These are phyloP conservation scores for Gallinago solitaria DNA, from an alignment of 2,797 vertebrate species.

Conservation along the genomic window DNA sequence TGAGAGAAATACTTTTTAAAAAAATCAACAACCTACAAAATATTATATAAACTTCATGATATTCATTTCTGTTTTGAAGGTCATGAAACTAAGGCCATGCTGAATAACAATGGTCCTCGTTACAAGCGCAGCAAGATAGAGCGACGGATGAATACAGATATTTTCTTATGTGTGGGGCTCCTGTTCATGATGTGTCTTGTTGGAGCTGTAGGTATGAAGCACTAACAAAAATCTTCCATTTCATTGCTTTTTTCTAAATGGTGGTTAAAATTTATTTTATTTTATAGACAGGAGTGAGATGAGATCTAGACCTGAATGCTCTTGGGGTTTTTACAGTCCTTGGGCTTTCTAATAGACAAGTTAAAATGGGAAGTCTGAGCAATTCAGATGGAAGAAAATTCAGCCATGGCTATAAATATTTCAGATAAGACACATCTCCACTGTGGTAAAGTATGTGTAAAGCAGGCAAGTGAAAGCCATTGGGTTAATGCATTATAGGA, in stretches of 20 bases:
- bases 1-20: not conserved
- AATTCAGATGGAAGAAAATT: not conserved
- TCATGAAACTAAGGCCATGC: conserved; percentile 94
- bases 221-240: not conserved
- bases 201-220: conserved; percentile 86
- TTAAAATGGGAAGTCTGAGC: not conserved
- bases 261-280: not conserved
- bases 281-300: not conserved
- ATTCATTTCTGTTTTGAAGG: conserved; percentile 76
- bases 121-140: conserved; percentile 96
- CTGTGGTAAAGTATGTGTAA: not conserved
- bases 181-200: conserved; percentile 91
- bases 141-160: conserved; percentile 85
- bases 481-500: not conserved
- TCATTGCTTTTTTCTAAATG: not conserved
- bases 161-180: conserved; percentile 88
- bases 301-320: not conserved
- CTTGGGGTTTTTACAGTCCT: not conserved
- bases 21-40: not conserved
- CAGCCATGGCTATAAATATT: not conserved
- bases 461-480: not conserved
- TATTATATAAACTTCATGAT: not conserved
- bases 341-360: not conserved
- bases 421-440: not conserved
- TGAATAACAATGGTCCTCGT: conserved; percentile 88